A percentile compares a stretch with the other conserved stretches of the same genome.
Evolutionary conservation across 2,797 vertebrate species (phyloP).

Genomic region (Sebastes vulpes): DNA sequence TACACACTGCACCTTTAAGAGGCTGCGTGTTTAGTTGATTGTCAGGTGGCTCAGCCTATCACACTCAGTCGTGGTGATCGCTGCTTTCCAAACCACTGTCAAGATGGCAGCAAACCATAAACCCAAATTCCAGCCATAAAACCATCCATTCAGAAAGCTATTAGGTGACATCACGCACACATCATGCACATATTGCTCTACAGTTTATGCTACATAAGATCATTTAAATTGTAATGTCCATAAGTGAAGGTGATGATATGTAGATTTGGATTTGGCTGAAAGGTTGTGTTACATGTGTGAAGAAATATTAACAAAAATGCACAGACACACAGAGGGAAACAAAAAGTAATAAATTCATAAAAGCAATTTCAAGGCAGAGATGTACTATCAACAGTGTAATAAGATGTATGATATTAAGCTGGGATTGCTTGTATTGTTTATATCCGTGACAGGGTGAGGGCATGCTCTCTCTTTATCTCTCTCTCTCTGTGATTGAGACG

Average conservation of each 20-base stretch:
- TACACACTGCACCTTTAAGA: background rate
- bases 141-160: background rate
- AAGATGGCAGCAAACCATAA: background rate
- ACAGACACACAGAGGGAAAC: conserved; percentile 33
- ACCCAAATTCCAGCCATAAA: background rate
- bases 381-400: conserved; percentile 56
- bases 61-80: background rate
- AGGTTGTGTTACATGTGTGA: conserved; percentile 3
- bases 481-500: conserved; percentile 19
- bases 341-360: conserved; percentile 63
- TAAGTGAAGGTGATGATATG: background rate
- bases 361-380: conserved; percentile 51
- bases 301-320: conserved; percentile 36
- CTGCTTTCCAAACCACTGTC: background rate
- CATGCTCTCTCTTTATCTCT: conserved; percentile 20
- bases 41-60: background rate
- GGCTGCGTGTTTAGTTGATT: background rate
- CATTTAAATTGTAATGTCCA: background rate
- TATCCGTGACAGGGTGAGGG: conserved; percentile 23
- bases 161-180: background rate
- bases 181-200: background rate
- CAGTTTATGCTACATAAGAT: background rate
- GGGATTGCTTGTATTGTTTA: conserved; percentile 66
- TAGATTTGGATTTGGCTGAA: conserved; percentile 2
- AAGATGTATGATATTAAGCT: conserved; percentile 71